Base-by-base conservation (phyloP, 2,888 invertebrate genomes). In the Chelonus formosanus region DNA sequence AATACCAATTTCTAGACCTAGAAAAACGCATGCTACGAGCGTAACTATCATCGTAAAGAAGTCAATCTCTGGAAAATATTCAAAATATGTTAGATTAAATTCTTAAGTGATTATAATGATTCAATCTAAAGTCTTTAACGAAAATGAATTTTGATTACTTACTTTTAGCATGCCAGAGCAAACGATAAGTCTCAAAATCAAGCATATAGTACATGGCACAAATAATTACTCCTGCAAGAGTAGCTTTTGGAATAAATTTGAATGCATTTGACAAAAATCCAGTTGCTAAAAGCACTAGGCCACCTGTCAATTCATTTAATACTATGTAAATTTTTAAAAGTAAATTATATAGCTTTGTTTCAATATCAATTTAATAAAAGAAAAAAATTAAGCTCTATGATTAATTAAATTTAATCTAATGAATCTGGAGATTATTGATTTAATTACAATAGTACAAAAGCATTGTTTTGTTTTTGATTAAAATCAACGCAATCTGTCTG, bases 1-100 rank as follows among this genome's bases (percentile, higher is more conserved):
- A 69, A 91, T 90, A n/a, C 91, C 91, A 74, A 88, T 87, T 83
- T 91, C 89, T 40, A 90, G 84, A 20, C 90, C 89, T 65, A 89
- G 78, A 44, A 89, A 83, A 6, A 91, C 82, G 61, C 89, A 89
- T 5, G 86, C 82, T 0, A 90, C 44, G 45, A 91, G 86, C 1
- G 91, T 90, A 3, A 87, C 80, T 3, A 85, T 71, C 74, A 89
- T 87, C 7, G 20, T 20, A 20, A 20, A 20, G 20, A 20, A 20
- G 20, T 20, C 20, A 1, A 20, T 20, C 20, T 20, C 20, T 20
- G 20, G 2, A 20, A 20, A 20, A 20, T 1, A 20, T 20, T 20
- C 20, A 20, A 20, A 20, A 20, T 2, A 20, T 20, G 20, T 20
- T 20, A 89, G 87, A 4, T 89, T 75, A 45, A 91, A 83, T 77